Base-by-base conservation (phyloP, 1,140 invertebrate species). In the Drosophila kohkoa region DNA sequence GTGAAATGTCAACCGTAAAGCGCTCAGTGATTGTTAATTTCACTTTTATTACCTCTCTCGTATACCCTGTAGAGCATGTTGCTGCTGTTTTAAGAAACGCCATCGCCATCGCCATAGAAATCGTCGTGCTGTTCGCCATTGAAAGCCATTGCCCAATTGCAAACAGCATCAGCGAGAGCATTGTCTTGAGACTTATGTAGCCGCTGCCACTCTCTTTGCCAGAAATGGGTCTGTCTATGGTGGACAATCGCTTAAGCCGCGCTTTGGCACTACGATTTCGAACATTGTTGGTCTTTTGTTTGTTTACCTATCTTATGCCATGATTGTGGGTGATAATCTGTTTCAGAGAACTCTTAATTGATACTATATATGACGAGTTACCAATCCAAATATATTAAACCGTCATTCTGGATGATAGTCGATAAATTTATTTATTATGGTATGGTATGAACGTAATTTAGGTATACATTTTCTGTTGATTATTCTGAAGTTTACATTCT, bases 1-100 rank as follows among this genome's bases (percentile, higher is more conserved):
- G 90, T 90, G 90, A 88, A 90, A 90, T 91, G 90, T 91, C 87
- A 92, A 90, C 82, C 86, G 82, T 90, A 85, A 90, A 91, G 82
- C 90, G 90, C 89, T 83, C 81, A 87, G 70, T 91, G 90, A 91
- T 92, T 92, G 90, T 91, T 91, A 82, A 85, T 83, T 91, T 92
- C 90, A 90, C 87, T 92, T 90, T 89, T 90, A 90, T 83, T 85
- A 79, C 72, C 46, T 41, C 60, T 57, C 15, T 10, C 35, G 10
- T 7, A 10, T 38, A 10, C 35, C 35, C 45, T 41, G 65, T 68
- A 28, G 16, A 8, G 10, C 45, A 28, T 13, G 6, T 41, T 51
- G 32, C 32, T 66, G 48, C 38, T 46, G 35, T 49, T 68, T 49
- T 66, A 63, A 48, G 46, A 59, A 45, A 63, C 45, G 70, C 75